These are phyloP conservation scores for Eidolon helvum DNA, from an alignment of 2,113 vertebrate genomes.

Conservation along the genomic window DNA sequence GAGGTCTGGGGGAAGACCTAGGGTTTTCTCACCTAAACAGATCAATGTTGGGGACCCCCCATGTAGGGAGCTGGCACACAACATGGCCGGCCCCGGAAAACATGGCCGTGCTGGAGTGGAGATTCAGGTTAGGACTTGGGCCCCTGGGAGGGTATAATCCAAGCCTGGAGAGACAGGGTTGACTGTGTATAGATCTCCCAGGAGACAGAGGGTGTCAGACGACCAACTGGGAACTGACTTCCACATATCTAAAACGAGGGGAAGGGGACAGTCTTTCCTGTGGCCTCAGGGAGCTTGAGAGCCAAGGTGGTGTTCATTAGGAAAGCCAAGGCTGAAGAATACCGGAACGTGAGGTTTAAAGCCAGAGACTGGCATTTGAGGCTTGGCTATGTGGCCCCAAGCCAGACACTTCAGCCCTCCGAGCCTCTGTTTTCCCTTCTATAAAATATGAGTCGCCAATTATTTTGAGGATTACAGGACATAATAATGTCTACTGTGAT, in stretches of 20 bases:
- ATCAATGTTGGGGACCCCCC: too few relatives aligned
- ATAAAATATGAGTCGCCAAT: neutral
- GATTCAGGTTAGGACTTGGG: neutral
- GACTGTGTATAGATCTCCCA: too few relatives aligned
- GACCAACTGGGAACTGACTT: neutral
- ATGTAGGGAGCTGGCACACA: neutral
- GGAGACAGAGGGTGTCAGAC: neutral
- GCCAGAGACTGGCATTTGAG: neutral
- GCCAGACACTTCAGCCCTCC: neutral
- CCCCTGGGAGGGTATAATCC: neutral
- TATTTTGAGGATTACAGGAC: neutral
- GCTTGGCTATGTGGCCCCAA: neutral
- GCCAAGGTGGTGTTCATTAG: neutral
- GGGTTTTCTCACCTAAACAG: neutral
- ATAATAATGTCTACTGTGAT: neutral
- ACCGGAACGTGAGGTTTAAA: neutral
- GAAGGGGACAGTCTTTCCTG: neutral
- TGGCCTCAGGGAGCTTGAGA: neutral
- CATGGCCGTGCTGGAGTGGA: fast-evolving
- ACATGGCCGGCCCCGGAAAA: neutral
- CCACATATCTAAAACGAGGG: neutral
- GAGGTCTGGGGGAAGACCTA: neutral
- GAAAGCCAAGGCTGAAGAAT: neutral
- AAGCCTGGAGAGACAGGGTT: neutral
- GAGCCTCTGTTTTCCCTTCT: neutral